phyloP scores from a whole-genome alignment of 2,888 invertebrate species.

The Theretra japonica region DNA sequence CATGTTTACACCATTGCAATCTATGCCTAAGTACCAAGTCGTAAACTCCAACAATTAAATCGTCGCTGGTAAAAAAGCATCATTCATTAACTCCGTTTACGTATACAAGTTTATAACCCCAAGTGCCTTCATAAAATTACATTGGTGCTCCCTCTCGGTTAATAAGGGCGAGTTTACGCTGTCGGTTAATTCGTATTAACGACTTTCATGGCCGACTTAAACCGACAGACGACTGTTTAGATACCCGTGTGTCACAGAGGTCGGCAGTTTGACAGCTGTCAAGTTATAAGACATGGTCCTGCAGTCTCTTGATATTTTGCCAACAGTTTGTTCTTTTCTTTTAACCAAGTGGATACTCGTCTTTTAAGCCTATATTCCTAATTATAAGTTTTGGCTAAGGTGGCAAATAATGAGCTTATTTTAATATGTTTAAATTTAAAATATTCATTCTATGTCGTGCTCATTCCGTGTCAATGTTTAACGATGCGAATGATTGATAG shows the following conservation, averaged over 20 bases:
- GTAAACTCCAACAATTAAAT: conserved; percentile 11
- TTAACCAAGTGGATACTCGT: conserved; percentile 1
- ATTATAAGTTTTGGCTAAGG: not conserved
- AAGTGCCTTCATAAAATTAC: conserved; percentile 63
- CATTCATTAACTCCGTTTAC: conserved; percentile 56
- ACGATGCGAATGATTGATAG: too few relatives aligned
- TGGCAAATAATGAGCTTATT: not conserved
- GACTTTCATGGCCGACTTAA: conserved; percentile 51
- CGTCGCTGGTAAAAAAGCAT: conserved; percentile 44
- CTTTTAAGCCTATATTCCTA: not conserved
- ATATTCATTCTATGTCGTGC: too few relatives aligned
- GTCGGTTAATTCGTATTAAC: conserved; percentile 54
- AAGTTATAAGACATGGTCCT: not conserved
- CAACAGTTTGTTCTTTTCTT: not conserved
- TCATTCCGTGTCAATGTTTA: too few relatives aligned
- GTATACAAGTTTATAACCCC: conserved; percentile 52
- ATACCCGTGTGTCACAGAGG: conserved; percentile 41
- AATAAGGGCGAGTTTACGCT: conserved; percentile 51
- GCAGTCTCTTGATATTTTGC: not conserved
- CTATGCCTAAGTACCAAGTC: not conserved
- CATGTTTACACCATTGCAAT: not conserved
- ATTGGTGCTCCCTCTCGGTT: conserved; percentile 52
- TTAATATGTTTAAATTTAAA: too few relatives aligned
- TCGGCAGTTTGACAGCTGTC: not conserved
- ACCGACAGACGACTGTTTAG: conserved; percentile 47